These are phyloP conservation scores for Neomicropteryx cornuta DNA, from an alignment of 1,140 invertebrate genomes.

Conservation along the genomic window DNA sequence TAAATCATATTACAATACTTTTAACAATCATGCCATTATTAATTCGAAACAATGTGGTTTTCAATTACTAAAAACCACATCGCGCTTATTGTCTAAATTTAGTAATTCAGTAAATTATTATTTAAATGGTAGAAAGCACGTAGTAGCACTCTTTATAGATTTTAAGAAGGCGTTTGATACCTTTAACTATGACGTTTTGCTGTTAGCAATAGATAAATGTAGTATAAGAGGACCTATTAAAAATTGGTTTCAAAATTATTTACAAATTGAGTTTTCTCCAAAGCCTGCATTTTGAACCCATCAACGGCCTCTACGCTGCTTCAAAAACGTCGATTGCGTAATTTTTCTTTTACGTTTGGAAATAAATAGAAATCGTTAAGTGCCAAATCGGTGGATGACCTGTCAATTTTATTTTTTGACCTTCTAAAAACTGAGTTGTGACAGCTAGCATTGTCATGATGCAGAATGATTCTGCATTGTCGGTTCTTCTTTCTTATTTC, in stretches of 20 bases:
- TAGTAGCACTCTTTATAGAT: conserved; percentile 11
- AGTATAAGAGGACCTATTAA: conserved; percentile 9
- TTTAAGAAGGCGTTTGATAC: conserved; percentile 15
- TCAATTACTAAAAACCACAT: conserved; percentile 8
- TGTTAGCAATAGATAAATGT: conserved; percentile 12
- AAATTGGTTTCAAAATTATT: conserved; percentile 9
- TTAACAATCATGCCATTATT: conserved; percentile 12
- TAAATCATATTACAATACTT: conserved; percentile 12
- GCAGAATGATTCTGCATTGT: too few species aligned
- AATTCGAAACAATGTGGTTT: conserved; percentile 13
- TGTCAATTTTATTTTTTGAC: too few species aligned
- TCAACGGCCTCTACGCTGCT: too few species aligned
- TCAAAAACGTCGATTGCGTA: too few species aligned
- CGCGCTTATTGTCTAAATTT: conserved; percentile 5
- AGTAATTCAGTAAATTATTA: conserved; percentile 6
- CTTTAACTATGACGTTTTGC: conserved; percentile 6
- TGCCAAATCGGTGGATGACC: too few species aligned
- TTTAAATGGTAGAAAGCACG: conserved; percentile 6
- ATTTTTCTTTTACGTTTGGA: too few species aligned
- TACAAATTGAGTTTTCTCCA: too few species aligned
- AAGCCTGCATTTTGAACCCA: too few species aligned
- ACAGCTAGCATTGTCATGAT: too few species aligned
- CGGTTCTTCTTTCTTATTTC: too few species aligned
- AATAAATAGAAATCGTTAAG: too few species aligned
- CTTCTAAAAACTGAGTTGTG: too few species aligned